phyloP scores from a whole-genome alignment of 2,888 invertebrate genomes.

The Caenorhabditis drosophilae region DNA sequence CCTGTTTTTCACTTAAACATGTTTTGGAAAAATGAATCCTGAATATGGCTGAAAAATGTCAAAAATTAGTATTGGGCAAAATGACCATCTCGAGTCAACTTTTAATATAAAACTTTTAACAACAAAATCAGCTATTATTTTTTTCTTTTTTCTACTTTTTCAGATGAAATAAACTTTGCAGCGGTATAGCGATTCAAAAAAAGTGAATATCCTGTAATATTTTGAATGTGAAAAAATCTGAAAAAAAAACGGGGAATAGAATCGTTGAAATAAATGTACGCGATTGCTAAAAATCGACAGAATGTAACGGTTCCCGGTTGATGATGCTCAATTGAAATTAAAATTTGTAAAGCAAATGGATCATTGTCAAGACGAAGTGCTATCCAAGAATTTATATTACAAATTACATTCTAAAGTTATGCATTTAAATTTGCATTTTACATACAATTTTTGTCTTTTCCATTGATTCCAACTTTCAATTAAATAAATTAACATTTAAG shows the following conservation, averaged over 20 bases:
- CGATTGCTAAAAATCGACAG: neutral
- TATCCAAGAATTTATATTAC: slow-evolving; percentile 23
- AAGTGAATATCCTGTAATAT: slow-evolving; percentile 15
- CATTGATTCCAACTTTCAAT: neutral
- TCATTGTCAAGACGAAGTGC: slow-evolving; percentile 8
- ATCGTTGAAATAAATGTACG: neutral
- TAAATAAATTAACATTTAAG: neutral
- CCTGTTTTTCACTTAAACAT: too few relatives aligned
- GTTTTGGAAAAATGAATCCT: too few relatives aligned
- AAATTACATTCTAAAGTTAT: slow-evolving; percentile 18
- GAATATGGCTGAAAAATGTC: too few relatives aligned
- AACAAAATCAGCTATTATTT: too few relatives aligned
- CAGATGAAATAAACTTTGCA: slow-evolving; percentile 9
- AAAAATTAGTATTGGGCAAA: too few relatives aligned
- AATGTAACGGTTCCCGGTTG: slow-evolving; percentile 3
- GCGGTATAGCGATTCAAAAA: slow-evolving; percentile 11
- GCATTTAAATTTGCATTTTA: neutral
- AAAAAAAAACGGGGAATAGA: neutral
- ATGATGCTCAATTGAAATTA: neutral
- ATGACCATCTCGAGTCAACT: too few relatives aligned
- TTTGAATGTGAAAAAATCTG: slow-evolving; percentile 30
- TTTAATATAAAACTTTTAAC: too few relatives aligned
- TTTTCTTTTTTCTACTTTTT: too few relatives aligned
- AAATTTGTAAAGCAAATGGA: neutral
- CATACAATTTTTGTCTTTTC: neutral